A percentile compares a stretch with the other conserved stretches of the same genome.
These are phyloP conservation scores for Cyphomyrus plagiostoma DNA, from an alignment of 2,113 vertebrate genomes.

Conservation along the genomic window DNA sequence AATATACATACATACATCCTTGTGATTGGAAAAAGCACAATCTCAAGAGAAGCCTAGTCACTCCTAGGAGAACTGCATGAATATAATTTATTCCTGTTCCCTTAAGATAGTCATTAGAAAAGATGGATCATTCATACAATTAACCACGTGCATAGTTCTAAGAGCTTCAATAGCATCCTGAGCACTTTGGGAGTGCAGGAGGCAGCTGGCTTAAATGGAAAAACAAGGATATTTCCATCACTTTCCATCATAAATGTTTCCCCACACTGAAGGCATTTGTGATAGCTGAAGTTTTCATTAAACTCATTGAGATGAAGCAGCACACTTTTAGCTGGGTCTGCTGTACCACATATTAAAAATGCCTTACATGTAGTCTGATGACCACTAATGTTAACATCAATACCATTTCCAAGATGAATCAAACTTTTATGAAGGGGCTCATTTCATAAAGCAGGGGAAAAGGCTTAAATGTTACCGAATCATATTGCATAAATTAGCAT, in stretches of 20 bases:
- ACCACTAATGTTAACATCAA: background rate
- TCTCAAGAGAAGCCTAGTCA: background rate
- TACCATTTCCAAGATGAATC: background rate
- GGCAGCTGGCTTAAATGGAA: background rate
- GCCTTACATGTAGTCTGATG: background rate
- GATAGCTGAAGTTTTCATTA: background rate
- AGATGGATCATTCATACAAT: background rate
- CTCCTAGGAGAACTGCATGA: background rate
- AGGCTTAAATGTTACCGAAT: background rate
- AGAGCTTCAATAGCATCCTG: background rate
- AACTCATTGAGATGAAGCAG: background rate
- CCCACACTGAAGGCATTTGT: background rate
- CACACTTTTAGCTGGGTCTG: background rate
- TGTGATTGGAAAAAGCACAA: background rate
- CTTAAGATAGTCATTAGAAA: background rate
- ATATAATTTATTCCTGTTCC: background rate
- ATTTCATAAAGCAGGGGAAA: background rate
- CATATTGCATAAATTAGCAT: background rate
- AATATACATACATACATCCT: background rate
- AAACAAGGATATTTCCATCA: background rate
- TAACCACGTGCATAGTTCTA: background rate
- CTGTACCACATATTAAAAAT: background rate
- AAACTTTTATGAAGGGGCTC: background rate
- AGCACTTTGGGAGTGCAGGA: background rate
- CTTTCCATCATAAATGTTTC: background rate